phyloP scores from a whole-genome alignment of 2,888 invertebrate genomes.

The Drosophila hamatofila region DNA sequence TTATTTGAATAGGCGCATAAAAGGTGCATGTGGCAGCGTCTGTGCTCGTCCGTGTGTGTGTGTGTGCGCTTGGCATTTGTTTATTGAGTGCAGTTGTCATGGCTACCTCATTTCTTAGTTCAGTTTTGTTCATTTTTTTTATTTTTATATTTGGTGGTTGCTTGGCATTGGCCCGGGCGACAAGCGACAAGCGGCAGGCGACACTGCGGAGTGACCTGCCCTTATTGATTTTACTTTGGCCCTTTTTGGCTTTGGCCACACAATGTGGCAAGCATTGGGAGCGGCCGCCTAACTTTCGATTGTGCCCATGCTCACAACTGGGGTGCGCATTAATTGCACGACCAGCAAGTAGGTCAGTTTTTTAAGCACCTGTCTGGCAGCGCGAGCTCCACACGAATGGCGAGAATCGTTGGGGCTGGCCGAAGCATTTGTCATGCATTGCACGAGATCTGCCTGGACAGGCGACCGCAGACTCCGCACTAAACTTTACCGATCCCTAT shows the following conservation, averaged over 20 bases:
- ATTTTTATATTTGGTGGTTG: constrained; percentile 65
- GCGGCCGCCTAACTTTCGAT: constrained; percentile 67
- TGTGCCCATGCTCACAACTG: constrained; percentile 51
- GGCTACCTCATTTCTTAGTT: constrained; percentile 56
- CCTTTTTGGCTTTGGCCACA: constrained; percentile 36
- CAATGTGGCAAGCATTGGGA: constrained; percentile 62
- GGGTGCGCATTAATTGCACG: constrained; percentile 64
- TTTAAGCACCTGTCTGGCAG: constrained; percentile 24
- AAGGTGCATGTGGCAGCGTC: constrained; percentile 11
- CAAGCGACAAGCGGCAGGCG: constrained; percentile 22
- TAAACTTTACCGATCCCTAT: background rate
- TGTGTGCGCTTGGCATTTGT: constrained; percentile 54
- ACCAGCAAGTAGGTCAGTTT: constrained; percentile 66
- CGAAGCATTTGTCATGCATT: constrained; percentile 69
- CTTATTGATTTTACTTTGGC: constrained; percentile 67
- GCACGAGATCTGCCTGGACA: constrained; percentile 66
- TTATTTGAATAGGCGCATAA: constrained; percentile 69
- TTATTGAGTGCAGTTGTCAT: constrained; percentile 71
- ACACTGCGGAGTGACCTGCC: constrained; percentile 43
- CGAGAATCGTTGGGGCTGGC: constrained; percentile 26
- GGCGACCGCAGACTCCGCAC: constrained; percentile 59
- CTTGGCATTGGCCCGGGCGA: constrained; percentile 74
- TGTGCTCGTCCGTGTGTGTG: background rate
- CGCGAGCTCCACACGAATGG: constrained; percentile 8
- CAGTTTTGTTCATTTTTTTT: constrained; percentile 20